Percentiles rank a stretch among this genome's conserved stretches.
Evolutionary conservation across 2,113 vertebrate genomes (phyloP).

Genomic region (Stercorarius parasiticus): DNA sequence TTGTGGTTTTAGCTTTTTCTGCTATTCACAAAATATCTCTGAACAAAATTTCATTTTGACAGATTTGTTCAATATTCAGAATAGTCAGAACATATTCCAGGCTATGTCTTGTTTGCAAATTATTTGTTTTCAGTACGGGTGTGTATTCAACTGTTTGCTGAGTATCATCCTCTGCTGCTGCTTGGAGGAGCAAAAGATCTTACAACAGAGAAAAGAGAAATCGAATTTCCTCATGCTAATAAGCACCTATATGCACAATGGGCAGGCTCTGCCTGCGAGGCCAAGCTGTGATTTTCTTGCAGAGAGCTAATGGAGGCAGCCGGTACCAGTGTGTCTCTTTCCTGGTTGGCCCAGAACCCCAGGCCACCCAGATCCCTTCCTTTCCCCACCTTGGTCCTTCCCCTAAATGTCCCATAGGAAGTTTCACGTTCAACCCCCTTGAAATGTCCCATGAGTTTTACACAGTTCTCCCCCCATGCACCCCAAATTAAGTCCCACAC

Average conservation of each 20-base stretch:
- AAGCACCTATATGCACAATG: not conserved
- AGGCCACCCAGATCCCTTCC: not conserved
- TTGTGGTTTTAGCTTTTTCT: slow-evolving; percentile 9
- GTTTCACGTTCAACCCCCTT: not conserved
- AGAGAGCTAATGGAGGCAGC: not conserved
- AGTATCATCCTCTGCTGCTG: not conserved
- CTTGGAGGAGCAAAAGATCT: not conserved
- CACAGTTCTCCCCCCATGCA: fast-evolving
- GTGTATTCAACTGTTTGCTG: not conserved
- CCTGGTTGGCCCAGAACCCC: not conserved
- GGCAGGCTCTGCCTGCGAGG: not conserved
- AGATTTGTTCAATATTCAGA: slow-evolving; percentile 43
- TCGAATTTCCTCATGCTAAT: not conserved
- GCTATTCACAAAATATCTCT: slow-evolving; percentile 10
- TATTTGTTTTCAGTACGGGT: not conserved
- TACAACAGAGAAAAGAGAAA: not conserved
- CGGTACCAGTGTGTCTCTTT: not conserved
- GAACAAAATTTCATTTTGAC: slow-evolving; percentile 41
- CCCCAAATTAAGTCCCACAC: fast-evolving
- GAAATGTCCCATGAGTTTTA: not conserved
- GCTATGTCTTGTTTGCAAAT: slow-evolving; percentile 18
- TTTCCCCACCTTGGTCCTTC: not conserved
- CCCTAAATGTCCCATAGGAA: not conserved
- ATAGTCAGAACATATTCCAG: not conserved
- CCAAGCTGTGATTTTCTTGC: not conserved